Base-by-base conservation (phyloP, 2,888 invertebrate species). In the Brassicogethes aeneus region DNA sequence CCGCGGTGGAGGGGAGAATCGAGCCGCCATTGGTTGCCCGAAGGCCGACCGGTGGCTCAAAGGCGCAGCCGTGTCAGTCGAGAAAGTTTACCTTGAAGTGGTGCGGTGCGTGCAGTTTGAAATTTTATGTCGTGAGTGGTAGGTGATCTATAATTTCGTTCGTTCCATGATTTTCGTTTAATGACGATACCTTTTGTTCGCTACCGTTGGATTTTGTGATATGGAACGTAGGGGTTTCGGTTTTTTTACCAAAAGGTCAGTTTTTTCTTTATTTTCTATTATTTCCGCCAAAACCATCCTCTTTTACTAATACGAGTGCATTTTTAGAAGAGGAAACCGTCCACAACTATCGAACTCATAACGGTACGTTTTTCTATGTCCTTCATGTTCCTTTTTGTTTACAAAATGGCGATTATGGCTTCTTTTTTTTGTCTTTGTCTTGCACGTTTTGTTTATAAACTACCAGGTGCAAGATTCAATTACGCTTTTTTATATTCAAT, bases 221-320 rank as follows among this genome's bases (percentile, higher is more conserved):
- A 82, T 82, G 82, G 82, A 82, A 79, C 80, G 81, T 75, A 78
- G 81, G 75, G 78, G 79, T 76, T 80, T 77, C 76, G 81, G 80
- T 76, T 82, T 82, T 77, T 81, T 78, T 79, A 80, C 81, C 70
- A 82, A 82, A 80, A 82, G 82, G 82, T 82, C 80, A 79, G 80
- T 77, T 74, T 67, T 63, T 57, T 59, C 70, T 70, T 71, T 68
- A 70, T 69, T 62, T 59, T 66, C 45, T 66, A 69, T 66, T 65
- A 32, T 62, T 65, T 59, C 70, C 43, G 45, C 40, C 42, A 46
- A n/a, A n/a, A n/a, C n/a, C n/a, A n/a, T n/a, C n/a, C n/a, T 31
- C 34, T 42, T 44, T 32, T 41, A 43, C 33, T 34, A 16, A 36
- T 29, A 15, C 39, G 12, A 34, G 40, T 43, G 39, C 23, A 29